phyloP scores from a whole-genome alignment of 2,113 vertebrate species.

The Leuciscus idus region DNA sequence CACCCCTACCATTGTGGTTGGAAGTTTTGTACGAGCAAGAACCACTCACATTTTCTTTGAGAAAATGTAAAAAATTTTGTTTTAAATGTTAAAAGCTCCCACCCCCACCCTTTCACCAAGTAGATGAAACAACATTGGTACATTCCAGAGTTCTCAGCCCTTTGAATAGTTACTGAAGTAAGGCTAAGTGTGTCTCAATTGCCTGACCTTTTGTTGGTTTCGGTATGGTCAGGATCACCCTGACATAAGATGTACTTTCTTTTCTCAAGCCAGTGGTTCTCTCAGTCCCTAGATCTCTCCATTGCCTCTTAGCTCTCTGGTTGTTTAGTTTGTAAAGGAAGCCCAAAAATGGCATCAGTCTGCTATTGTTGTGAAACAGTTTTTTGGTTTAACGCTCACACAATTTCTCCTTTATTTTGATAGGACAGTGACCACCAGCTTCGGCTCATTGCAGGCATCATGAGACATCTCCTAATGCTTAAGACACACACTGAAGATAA shows the following conservation, averaged over 20 bases:
- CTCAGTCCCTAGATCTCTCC: not conserved
- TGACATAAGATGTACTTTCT: not conserved
- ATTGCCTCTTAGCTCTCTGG: not conserved
- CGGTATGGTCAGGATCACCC: not conserved
- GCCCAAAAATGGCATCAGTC: not conserved
- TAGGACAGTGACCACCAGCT: slow-evolving; percentile 92
- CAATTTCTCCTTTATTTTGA: slow-evolving; percentile 42
- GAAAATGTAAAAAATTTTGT: not conserved
- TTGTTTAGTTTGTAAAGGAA: not conserved
- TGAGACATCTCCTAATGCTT: slow-evolving; percentile 92
- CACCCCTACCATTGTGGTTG: not conserved
- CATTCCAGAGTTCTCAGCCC: slow-evolving; percentile 7
- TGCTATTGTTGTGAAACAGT: not conserved
- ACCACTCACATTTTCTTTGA: not conserved
- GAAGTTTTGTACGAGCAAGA: not conserved
- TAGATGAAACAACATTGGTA: not conserved
- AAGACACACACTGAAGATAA: slow-evolving; percentile 90
- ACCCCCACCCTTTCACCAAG: not conserved
- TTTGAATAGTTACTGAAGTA: not conserved
- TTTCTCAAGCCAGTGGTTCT: not conserved
- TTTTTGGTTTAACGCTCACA: not conserved
- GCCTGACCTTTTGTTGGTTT: slow-evolving; percentile 18
- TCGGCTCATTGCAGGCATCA: slow-evolving; percentile 87
- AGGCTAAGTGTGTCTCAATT: slow-evolving; percentile 19
- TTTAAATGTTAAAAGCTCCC: not conserved